phyloP scores from a whole-genome alignment of 2,797 vertebrate species.

The Babyrousa celebensis region DNA sequence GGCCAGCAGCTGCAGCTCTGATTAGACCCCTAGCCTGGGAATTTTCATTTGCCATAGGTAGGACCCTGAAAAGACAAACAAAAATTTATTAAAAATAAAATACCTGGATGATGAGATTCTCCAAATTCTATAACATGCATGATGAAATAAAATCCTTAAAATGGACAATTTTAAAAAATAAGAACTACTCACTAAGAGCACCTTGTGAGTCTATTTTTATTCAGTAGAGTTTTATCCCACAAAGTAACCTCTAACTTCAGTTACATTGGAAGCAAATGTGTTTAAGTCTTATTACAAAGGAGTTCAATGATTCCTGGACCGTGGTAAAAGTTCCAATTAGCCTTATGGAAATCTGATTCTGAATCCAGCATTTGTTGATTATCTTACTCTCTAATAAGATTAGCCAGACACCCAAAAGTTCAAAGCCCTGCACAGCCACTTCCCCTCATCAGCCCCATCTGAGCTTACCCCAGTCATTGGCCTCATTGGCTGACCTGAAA shows the following conservation, averaged over 20 bases:
- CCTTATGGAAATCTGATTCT: neutral
- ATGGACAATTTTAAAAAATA: neutral
- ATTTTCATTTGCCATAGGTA: too few relatives aligned
- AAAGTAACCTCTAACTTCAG: neutral
- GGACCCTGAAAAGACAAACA: too few relatives aligned
- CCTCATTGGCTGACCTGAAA: neutral
- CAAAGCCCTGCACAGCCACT: neutral
- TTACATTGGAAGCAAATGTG: neutral
- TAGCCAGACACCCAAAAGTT: neutral
- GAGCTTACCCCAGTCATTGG: neutral
- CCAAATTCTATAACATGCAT: neutral
- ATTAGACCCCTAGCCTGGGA: too few relatives aligned
- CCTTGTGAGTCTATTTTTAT: neutral
- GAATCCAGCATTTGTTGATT: neutral
- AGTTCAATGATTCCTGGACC: neutral
- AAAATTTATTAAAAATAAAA: neutral
- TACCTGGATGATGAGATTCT: conserved; percentile 7
- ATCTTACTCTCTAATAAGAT: neutral
- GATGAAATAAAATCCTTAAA: conserved; percentile 3
- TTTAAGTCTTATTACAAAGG: neutral
- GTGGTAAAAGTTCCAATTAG: neutral
- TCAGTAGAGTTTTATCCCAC: neutral
- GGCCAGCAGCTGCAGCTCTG: too few relatives aligned
- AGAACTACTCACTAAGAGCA: neutral
- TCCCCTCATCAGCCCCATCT: neutral